Conservation (phyloP, 2,113 vertebrate species). For the Elephantulus edwardii region DNA sequence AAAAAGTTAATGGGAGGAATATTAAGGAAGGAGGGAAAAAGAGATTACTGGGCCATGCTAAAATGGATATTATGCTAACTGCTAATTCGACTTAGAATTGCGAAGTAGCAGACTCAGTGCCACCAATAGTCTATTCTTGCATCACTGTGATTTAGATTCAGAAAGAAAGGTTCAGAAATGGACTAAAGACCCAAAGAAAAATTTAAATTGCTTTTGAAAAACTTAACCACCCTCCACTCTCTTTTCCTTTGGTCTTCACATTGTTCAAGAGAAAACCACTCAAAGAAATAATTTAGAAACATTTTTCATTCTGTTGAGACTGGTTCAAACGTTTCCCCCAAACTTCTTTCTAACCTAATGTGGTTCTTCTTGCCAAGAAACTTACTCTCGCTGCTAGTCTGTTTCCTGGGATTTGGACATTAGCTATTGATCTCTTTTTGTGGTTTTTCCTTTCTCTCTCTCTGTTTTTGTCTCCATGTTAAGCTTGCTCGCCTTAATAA, state of each 20-base stretch:
- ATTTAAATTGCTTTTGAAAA: neutral
- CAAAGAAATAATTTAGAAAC: slow-evolving; percentile 52
- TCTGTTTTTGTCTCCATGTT: slow-evolving; percentile 57
- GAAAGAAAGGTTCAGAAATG: slow-evolving; percentile 29
- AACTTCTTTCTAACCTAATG: slow-evolving; percentile 33
- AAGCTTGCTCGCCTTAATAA: slow-evolving; percentile 64
- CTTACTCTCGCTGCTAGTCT: neutral
- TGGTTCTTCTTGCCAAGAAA: slow-evolving; percentile 57
- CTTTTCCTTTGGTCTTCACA: neutral
- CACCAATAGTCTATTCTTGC: neutral
- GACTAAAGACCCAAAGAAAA: slow-evolving; percentile 13
- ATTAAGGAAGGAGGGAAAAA: neutral
- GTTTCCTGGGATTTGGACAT: slow-evolving; percentile 52
- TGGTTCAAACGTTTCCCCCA: slow-evolving; percentile 36
- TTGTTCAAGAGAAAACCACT: slow-evolving; percentile 10
- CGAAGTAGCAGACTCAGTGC: neutral
- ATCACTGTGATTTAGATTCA: neutral
- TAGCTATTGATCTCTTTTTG: slow-evolving; percentile 44
- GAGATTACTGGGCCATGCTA: neutral
- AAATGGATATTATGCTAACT: neutral
- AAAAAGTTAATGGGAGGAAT: neutral
- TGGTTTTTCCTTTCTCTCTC: neutral
- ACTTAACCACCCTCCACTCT: neutral
- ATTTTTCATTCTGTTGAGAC: slow-evolving; percentile 28
- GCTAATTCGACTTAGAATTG: neutral